Evolutionary conservation across 1,140 invertebrate genomes (phyloP), one percentile per base, ranked within the genome.

Genomic region (Drosophila paulistorum): DNA sequence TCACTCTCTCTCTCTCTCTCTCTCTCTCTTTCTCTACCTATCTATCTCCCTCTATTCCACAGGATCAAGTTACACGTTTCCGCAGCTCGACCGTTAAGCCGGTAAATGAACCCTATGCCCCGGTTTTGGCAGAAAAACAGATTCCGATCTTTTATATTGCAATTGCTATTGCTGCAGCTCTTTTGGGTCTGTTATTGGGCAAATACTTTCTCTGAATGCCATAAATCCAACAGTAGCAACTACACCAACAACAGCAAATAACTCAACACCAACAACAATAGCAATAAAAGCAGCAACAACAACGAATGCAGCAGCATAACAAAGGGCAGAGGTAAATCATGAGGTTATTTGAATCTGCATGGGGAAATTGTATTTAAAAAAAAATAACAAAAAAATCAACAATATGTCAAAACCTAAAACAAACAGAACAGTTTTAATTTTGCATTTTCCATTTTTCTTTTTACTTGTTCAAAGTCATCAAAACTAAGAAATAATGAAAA

Each of bases 171-270:
- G 93, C 90, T 75, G 93, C 94, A 91, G 93, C 93, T 30, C 77
- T 94, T 39, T 86, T 94, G 69, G 93, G 94, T 66, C 93, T 94
- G 74, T 92, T 94, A 75, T 92, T 94, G 79, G 94, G 94, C 79
- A 94, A 94, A 90, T 94, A 93, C 92, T 75, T 94, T 91, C 94
- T 94, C 92, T 94, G 93, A 94, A 94, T 90, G 76, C 74, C 79
- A 90, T 81, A 81, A 81, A 68, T 69, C 48, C 54, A 63, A 48
- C 45, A 71, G n/a, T 51, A 68, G 33, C 57, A 68, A 48, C 60
- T 68, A 62, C 67, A 41, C 26, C 59, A 65, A 20, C 57, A 65
- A 30, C 60, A 71, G 59, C 51, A 23, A 62, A 57, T 26, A 69
- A 51, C 23, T 78, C 72, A 33, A 71, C 61, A 66, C 51, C 39